Base-by-base conservation (phyloP, 1,140 invertebrate genomes). In the Eupristina koningsbergeri region DNA sequence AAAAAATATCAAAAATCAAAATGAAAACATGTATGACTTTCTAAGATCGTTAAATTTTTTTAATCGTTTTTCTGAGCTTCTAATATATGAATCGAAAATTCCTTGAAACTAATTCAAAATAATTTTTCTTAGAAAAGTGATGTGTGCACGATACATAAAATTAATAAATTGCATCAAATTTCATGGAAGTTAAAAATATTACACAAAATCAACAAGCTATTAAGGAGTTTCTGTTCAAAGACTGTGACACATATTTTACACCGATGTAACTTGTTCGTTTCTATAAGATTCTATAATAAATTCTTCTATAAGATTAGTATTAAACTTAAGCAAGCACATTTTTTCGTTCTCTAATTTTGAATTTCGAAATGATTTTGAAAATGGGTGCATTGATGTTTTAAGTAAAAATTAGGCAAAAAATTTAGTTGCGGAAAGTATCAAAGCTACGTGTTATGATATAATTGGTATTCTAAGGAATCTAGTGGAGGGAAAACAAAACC, bases 271-370 rank as follows among this genome's bases (percentile, higher is more conserved):
- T 41, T 71, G 22, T 17, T 41, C 22, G n/a, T 71, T 61, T n/a
- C n/a, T 17, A 17, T 13, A n/a, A 9, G 5, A 34, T 36, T 41
- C 67, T 29, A 13, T 17, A 1, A n/a, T n/a, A 69, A 69, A 79
- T 50, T 47, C n/a, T 26, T 79, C n/a, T n/a, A n/a, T n/a, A n/a
- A n/a, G n/a, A n/a, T n/a, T n/a, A n/a, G n/a, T n/a, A n/a, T n/a
- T 34, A 79, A 63, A 7, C 39, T 0, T 39, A 29, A 53, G 15
- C 45, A 29, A 79, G n/a, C 50, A 31, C 41, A 9, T 41, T 64
- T 39, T 71, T 79, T 80, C 41, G 58, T 61, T 47, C 22, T 69
- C 29, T 26, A 50, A 17, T 53, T 71, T 39, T n/a, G n/a, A n/a
- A n/a, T n/a, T n/a, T n/a, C n/a, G n/a, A n/a, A n/a, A n/a, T n/a